These are phyloP conservation scores for Linepithema humile DNA, from an alignment of 1,140 invertebrate species.

Conservation along the genomic window DNA sequence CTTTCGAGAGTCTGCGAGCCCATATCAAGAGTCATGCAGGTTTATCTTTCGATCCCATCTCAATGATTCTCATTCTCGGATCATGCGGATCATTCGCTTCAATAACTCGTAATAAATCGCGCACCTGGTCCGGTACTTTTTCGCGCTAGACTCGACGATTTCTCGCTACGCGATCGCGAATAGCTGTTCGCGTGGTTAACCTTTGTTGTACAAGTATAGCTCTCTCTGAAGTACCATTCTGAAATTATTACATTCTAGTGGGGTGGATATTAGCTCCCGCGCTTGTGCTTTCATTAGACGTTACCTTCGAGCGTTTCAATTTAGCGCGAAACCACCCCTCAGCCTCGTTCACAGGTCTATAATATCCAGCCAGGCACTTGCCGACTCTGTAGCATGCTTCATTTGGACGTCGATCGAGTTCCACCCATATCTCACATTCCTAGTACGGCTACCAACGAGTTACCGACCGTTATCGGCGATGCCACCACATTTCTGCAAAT, in stretches of 20 bases:
- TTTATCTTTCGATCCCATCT: constrained; percentile 12
- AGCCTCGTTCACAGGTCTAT: constrained; percentile 79
- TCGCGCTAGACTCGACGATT: constrained; percentile 34
- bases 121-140: constrained; percentile 47
- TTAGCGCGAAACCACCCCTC: constrained; percentile 76
- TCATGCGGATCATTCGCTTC: constrained; percentile 25
- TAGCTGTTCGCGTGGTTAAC: constrained; percentile 74
- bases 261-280: constrained; percentile 79
- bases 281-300: constrained; percentile 84
- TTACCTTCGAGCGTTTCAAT: constrained; percentile 83
- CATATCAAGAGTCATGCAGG: constrained; percentile 1
- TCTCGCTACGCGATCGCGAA: constrained; percentile 57
- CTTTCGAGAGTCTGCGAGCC: background rate
- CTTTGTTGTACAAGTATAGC: constrained; percentile 74
- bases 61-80: constrained; percentile 31
- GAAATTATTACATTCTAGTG: constrained; percentile 83
- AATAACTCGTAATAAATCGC: constrained; percentile 66
- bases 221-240: constrained; percentile 79
- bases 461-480: constrained; percentile 67
- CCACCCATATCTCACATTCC: constrained; percentile 81
- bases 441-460: constrained; percentile 70
- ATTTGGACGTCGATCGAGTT: constrained; percentile 79
- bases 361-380: constrained; percentile 78
- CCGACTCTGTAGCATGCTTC: constrained; percentile 80
- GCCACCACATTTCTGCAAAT: constrained; percentile 73